Base-by-base conservation (phyloP, 1,140 invertebrate genomes). In the Pseudomyrmex flavicornis region DNA sequence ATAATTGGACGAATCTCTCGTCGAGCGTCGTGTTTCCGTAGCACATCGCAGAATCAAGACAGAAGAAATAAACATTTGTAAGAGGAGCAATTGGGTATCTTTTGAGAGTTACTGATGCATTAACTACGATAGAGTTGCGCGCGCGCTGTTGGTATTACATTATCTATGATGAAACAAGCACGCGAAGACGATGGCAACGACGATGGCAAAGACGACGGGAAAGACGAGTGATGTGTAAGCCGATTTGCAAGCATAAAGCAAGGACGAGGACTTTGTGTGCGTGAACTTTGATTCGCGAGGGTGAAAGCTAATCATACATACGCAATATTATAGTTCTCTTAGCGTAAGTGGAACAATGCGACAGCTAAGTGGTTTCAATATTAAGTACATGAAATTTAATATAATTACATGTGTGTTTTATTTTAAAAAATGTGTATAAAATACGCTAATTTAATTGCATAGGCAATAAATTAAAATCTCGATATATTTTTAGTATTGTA, bases 201-300 rank as follows among this genome's bases (percentile, higher is more conserved):
- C 17, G 48, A 65, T 13, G 15, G 50, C 4, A 50, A 35, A 52
- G 70, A 83, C 62, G 48, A 65, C 17, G 15, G 50, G 8, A 50
- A 35, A 52, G 70, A 83, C 62, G 35, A 68, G 17, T 54, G 68
- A 35, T 20, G 15, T 22, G 61, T 87, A 89, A 89, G 85, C 88
- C 63, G 87, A 89, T 89, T 89, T 87, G 35, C 85, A 70, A 70
- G 63, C 85, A 63, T 77, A 89, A 89, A 89, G 87, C 69, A 87
- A 15, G 50, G 22, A 87, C 66, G 70, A 80, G 65, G 3, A 35
- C 35, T 35, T 35, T 35, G n/a, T 26, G 9, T 50, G 17, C 46
- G 62, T 9, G 13, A 62, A 46, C 46, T 82, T 82, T 61, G 68
- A 82, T 59, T 80, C 20, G 3, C 35, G 17, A 35, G 20, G n/a